Evolutionary conservation across 2,113 vertebrate species (phyloP), one percentile per base, ranked within the genome.

Genomic region (Saccopteryx bilineata): DNA sequence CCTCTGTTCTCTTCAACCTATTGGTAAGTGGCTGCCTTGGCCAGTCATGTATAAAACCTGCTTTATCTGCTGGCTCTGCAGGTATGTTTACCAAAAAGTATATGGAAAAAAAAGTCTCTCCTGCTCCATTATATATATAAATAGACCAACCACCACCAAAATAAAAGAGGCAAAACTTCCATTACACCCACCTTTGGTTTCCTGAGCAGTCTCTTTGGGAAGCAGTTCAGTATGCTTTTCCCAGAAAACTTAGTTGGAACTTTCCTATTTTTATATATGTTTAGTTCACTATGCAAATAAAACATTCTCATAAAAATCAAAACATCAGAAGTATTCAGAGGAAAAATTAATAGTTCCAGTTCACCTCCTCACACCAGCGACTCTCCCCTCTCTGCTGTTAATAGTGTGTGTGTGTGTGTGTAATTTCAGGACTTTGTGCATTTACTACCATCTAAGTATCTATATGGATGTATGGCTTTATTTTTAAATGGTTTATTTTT

Each of bases 131-230:
- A 63, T 76, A 97, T 90, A 97, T 76, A 97, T 90, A 97, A 97
- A 97, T 87, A 97, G 93, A 76, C 71, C 75, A 93, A 74, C 92
- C 87, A 76, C 95, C 74, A 90, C 93, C 65, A 91, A 97, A 97
- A 94, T 71, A 74, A 92, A 89, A 92, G 87, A 92, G n/a, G 61
- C 26, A 94, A 97, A 87, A 86, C 94, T 93, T 97, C 92, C 81
- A 92, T 97, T 94, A 96, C 94, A 63, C 97, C 97, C 93, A 97
- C 97, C 96, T 97, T 80, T 95, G 96, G 97, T 97, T 97, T 98
- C 96, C 97, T 96, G 95, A 93, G 92, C 18, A 48, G 58, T 54
- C 26, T 96, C 90, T 81, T 74, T 95, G 96, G 96, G 91, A 97
- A 97, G 76, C 78, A 93, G 88, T 74, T 96, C 82, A 52, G 82